Evolutionary conservation across 1,140 invertebrate species (phyloP).

Genomic region (Brachionus plicatilis): DNA sequence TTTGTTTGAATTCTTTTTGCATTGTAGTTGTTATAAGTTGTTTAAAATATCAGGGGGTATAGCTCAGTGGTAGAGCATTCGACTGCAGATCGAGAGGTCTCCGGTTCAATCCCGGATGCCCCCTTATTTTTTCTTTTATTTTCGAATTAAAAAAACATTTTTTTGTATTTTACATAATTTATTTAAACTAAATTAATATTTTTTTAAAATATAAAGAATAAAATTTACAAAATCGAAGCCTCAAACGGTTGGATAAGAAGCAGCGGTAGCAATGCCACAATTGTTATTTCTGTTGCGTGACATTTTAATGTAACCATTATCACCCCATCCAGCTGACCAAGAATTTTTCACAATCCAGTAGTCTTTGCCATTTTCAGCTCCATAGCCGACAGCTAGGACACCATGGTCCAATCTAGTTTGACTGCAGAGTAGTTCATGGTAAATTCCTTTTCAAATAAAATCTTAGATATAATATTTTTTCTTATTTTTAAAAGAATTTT

Average conservation of each 20-base stretch:
- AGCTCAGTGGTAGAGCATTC: slow-evolving; percentile 34
- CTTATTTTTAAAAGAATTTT: too few relatives aligned
- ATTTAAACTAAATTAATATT: neutral
- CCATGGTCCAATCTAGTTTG: slow-evolving; percentile 44
- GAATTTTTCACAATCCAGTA: slow-evolving; percentile 43
- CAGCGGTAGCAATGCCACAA: slow-evolving; percentile 46
- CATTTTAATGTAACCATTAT: slow-evolving; percentile 60
- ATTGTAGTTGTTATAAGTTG: neutral
- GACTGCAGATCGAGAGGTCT: slow-evolving; percentile 34
- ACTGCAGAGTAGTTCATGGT: slow-evolving; percentile 25
- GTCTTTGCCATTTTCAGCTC: slow-evolving; percentile 42
- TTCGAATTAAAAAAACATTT: neutral
- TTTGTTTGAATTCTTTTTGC: neutral
- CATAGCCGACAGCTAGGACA: slow-evolving; percentile 48
- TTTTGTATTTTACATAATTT: neutral
- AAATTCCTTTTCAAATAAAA: neutral
- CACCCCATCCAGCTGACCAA: slow-evolving; percentile 61
- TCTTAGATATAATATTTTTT: neutral
- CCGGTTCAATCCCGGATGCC: slow-evolving; percentile 33
- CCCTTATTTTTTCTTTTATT: neutral
- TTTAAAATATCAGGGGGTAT: neutral
- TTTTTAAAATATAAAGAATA: neutral
- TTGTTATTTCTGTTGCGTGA: slow-evolving; percentile 56
- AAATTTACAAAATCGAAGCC: neutral
- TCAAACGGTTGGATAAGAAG: slow-evolving; percentile 45